Base-by-base conservation (phyloP, 92 coral and sea anemone species). In the Desmophyllum pertusum region DNA sequence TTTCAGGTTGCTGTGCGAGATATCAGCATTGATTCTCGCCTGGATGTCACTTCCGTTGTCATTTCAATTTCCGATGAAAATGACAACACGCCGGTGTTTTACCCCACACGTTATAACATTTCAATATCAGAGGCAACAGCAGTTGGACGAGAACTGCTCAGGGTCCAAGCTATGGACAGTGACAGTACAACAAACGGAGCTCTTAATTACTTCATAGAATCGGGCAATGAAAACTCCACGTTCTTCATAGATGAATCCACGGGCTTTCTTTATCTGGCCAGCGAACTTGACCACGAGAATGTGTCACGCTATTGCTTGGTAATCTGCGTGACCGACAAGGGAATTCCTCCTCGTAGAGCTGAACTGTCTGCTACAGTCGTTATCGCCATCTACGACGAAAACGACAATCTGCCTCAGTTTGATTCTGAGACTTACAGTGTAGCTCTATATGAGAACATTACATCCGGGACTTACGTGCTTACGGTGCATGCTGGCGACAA, bases 1-100 rank as follows among this genome's bases (percentile, higher is more conserved):
- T 90, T 90, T 85, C 90, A 90, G 73, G 88, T 86, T 33, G 80
- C 76, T 42, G 93, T 85, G 70, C 71, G 53, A 5, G 88, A 90
- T 61, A 64, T 46, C 3, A 46, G 18, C 23, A 23, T 30, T 4
- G 50, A 75, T 29, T 85, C 91, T 21, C 84, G 85, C 3, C 17
- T 70, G 61, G 90, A 85, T 59, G 64, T 89, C 19, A 43, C 93
- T 9, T 52, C 73, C 2, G 88, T 90, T 52, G 50, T 70, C 41
- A 62, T 90, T 40, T 65, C 51, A n/a, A 52, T 90, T 25, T 63
- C 68, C 6, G 93, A 90, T 59, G 72, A 76, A 65, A 90, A 90
- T 77, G 93, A 90, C 45, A 90, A 90, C 88, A 75, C 45, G 1
- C 93, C 93, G 23, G 69, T 62, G 29, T 87, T 90, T 48, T 27